Evolutionary conservation across 2,797 vertebrate genomes (phyloP), one percentile per base, ranked within the genome.

Genomic region (Sebastiscus albofasciatus): DNA sequence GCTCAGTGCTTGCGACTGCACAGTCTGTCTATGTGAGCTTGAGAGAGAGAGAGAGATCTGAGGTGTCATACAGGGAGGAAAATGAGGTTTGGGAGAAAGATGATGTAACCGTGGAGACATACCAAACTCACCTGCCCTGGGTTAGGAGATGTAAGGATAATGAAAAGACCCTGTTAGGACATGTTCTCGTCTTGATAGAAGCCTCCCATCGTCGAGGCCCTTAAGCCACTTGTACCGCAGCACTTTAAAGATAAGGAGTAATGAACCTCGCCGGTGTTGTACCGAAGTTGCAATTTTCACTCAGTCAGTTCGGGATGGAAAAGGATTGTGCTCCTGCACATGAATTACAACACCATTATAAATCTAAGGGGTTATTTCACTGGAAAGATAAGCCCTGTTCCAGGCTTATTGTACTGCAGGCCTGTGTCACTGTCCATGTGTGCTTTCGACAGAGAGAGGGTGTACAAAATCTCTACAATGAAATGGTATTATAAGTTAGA

Each of bases 51-150:
- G 9, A 64, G 80, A 68, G 83, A 89, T 83, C 27, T 36, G 72
- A 79, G 71, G 71, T 65, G 82, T 77, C 79, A 82, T 82, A 86
- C 64, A 67, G 70, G 34, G 34, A 75, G 68, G 65, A 60, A 70
- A 77, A 76, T 33, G 72, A 84, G 69, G 39, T 69, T 77, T 70
- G 67, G 55, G 46, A 87, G 83, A 62, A 59, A 6, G 77, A 72
- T 90, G 86, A 85, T 90, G 91, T 89, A 91, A 91, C 84, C 20
- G 73, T 34, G 79, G 82, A 83, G 86, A 92, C 89, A 89, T 72
- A 85, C 29, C 20, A 72, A 34, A 78, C 59, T 85, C 72, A 88
- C 82, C 79, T 88, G 74, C 80, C 80, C 74, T 70, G 29, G 59
- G 85, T 85, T 75, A 72, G 67, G 67, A 84, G 80, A 87, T 79